phyloP scores from a whole-genome alignment of 2,888 invertebrate species.

The Sarcophaga rosellei region DNA sequence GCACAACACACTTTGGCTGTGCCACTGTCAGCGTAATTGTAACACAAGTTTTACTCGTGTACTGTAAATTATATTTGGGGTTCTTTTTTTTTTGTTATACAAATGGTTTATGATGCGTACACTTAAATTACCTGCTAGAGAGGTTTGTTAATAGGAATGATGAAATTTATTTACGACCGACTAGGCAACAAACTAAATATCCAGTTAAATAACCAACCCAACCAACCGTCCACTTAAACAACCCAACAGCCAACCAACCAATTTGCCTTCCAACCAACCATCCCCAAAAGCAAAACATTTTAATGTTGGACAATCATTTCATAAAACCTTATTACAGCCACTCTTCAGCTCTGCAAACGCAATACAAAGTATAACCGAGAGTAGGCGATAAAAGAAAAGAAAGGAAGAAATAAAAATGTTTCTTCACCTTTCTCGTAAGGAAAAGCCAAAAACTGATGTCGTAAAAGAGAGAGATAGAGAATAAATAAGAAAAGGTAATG shows the following conservation, averaged over 20 bases:
- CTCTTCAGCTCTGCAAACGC: conserved; percentile 12
- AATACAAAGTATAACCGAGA: neutral
- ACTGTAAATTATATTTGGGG: conserved; percentile 46
- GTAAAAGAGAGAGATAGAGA: conserved; percentile 47
- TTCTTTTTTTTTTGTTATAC: neutral
- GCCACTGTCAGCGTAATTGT: conserved; percentile 11
- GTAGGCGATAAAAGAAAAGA: neutral
- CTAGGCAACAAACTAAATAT: neutral
- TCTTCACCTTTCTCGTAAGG: neutral
- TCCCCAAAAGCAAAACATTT: conserved; percentile 23
- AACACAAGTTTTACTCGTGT: conserved; percentile 9
- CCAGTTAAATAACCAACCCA: neutral
- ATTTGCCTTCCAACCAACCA: neutral
- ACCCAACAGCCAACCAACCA: neutral
- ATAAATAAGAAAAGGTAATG: conserved; percentile 25
- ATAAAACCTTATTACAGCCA: conserved; percentile 47
- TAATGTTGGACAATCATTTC: conserved; percentile 65
- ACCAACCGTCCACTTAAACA: neutral
- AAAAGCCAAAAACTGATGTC: conserved; percentile 22
- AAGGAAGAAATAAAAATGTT: neutral
- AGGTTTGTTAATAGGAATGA: conserved; percentile 64
- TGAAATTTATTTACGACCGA: conserved; percentile 52
- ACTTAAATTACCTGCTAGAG: conserved; percentile 66
- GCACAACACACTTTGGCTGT: neutral
- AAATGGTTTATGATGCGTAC: conserved; percentile 60